Evolutionary conservation across 2,113 vertebrate genomes (phyloP), one percentile per base, ranked within the genome.

Genomic region (Anarrhichthys ocellatus): DNA sequence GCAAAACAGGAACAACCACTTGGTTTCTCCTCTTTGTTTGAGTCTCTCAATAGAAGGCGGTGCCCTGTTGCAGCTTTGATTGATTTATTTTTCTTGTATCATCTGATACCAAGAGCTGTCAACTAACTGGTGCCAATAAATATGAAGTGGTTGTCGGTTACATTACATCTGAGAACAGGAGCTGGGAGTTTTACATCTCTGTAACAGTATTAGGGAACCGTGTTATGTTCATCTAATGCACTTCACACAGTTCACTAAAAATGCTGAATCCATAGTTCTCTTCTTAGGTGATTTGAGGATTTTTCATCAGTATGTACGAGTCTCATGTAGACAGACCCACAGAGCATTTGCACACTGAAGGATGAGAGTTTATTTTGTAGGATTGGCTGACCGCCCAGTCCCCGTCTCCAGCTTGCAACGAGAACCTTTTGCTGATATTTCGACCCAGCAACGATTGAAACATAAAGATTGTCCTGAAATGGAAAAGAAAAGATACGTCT

Each of bases 11-110:
- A 87, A 79, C 44, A 67, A 68, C 42, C 17, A 20, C 67, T 50
- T 46, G 9, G 46, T 36, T 81, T 67, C 22, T 78, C 62, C 59
- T 15, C 44, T 74, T 81, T 80, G 40, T 82, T 71, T 66, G 48
- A 56, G 18, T 81, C 29, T 17, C 56, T 82, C 63, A 84, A 86
- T 85, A 65, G 75, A 81, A 46, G 74, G 75, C 20, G 42, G 59
- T 74, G 82, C 67, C 77, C 42, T 3, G 64, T 77, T 80, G 69
- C 76, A 61, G 77, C 63, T 88, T 74, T 76, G 61, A 90, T 93
- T 89, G 88, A 92, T 92, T 93, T 89, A 64, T 79, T 20, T 76
- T 90, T 93, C 87, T 72, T 78, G 24, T 63, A 78, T 83, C 76
- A 90, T 85, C 56, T 80, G 88, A 93, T 80, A 88, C 76, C 50